A percentile compares a stretch with the other conserved stretches of the same genome.
phyloP scores from a whole-genome alignment of 2,888 invertebrate species.

The Erannis defoliaria region DNA sequence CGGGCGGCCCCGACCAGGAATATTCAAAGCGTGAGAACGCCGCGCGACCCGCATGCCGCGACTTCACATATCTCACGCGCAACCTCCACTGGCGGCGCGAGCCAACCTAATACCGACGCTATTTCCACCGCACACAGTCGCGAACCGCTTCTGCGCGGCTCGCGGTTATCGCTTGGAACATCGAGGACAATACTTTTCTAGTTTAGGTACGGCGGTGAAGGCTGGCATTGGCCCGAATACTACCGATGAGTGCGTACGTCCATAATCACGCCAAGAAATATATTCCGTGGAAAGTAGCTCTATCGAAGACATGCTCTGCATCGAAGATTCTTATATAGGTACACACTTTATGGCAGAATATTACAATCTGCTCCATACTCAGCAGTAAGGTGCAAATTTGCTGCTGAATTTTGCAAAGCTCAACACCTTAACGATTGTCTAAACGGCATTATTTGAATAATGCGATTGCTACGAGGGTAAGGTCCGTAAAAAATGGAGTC shows the following conservation, averaged over 20 bases:
- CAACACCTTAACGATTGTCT: background rate
- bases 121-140: conserved; percentile 58
- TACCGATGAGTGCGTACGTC: conserved; percentile 81
- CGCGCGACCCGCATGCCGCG: conserved; percentile 86
- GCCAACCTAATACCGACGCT: conserved; percentile 63
- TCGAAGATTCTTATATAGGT: background rate
- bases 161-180: conserved; percentile 83
- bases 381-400: background rate
- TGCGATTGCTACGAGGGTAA: conserved; percentile 64
- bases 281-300: conserved; percentile 42
- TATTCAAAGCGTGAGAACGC: conserved; percentile 87
- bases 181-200: conserved; percentile 87
- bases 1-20: conserved; percentile 76
- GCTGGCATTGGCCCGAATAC: conserved; percentile 86
- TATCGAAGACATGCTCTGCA: conserved; percentile 12
- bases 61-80: conserved; percentile 86
- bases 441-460: conserved; percentile 57
- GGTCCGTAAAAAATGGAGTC: conserved; percentile 58
- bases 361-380: conserved; percentile 6
- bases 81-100: conserved; percentile 68
- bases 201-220: conserved; percentile 80
- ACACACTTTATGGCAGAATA: conserved; percentile 4
- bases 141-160: conserved; percentile 53
- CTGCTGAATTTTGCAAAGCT: background rate
- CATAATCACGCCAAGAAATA: conserved; percentile 52